Evolutionary conservation across 2,888 invertebrate species (phyloP).

Genomic region (Drosophila recens): DNA sequence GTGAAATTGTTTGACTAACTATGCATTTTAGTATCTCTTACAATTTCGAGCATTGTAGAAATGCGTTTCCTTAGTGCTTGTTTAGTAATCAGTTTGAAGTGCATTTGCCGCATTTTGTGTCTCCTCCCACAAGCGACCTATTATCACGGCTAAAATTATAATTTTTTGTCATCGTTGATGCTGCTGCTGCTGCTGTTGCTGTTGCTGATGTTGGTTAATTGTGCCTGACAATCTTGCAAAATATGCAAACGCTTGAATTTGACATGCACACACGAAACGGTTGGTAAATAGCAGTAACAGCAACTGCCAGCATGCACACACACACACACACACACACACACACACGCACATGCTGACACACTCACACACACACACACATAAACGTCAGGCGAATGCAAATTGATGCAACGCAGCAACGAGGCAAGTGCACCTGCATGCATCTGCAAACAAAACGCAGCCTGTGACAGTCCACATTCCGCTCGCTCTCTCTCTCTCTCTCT

Average conservation of each 20-base stretch:
- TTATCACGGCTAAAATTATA: constrained; percentile 72
- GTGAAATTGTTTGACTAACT: neutral
- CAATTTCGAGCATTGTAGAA: neutral
- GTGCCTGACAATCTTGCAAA: constrained; percentile 79
- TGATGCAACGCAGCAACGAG: constrained; percentile 57
- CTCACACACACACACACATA: constrained; percentile 24
- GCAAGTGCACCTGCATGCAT: constrained; percentile 75
- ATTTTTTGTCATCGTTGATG: constrained; percentile 53
- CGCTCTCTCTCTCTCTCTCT: constrained; percentile 1
- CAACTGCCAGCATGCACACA: constrained; percentile 54
- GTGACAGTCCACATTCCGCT: constrained; percentile 55
- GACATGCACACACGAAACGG: constrained; percentile 80
- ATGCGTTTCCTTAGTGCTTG: constrained; percentile 27
- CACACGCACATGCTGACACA: constrained; percentile 1
- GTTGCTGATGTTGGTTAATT: constrained; percentile 78
- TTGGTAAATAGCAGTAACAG: constrained; percentile 74
- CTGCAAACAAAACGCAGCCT: constrained; percentile 72
- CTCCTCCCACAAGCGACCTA: constrained; percentile 37
- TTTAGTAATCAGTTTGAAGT: constrained; percentile 53
- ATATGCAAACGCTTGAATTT: constrained; percentile 79
- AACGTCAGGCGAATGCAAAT: constrained; percentile 66
- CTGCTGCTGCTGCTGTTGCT: constrained; percentile 27
- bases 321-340: constrained; percentile 25
- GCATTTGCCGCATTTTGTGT: constrained; percentile 45
- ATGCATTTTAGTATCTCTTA: neutral